Conservation (phyloP, 2,888 invertebrate genomes). For the Drosophila cognata region DNA sequence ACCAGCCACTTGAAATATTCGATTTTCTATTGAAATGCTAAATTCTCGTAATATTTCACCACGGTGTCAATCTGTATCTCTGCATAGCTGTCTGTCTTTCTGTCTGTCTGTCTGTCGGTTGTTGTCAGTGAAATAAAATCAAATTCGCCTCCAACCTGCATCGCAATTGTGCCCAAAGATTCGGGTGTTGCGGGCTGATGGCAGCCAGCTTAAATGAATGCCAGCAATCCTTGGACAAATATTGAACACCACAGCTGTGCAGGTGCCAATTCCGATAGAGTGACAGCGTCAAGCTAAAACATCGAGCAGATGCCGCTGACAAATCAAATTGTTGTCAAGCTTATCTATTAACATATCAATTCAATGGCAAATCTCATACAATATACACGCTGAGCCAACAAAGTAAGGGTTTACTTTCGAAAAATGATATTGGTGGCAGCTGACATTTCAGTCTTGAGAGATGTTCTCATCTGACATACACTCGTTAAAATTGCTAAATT, state of each 20-base stretch:
- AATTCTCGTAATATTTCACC: constrained; percentile 75
- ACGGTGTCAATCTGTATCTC: constrained; percentile 4
- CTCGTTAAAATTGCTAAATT: not conserved
- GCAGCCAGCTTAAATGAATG: constrained; percentile 11
- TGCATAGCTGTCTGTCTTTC: constrained; percentile 8
- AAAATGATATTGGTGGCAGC: not conserved
- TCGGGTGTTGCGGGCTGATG: constrained; percentile 17
- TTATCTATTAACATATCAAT: constrained; percentile 1
- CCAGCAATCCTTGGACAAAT: constrained; percentile 10
- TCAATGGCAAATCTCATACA: not conserved
- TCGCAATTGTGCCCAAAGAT: constrained; percentile 25
- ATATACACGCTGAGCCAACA: not conserved
- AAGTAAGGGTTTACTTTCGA: not conserved
- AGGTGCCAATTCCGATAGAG: constrained; percentile 1
- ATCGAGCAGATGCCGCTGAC: no score
- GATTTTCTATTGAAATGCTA: constrained; percentile 79
- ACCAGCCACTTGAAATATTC: constrained; percentile 78
- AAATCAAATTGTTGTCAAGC: not conserved
- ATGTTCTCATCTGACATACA: not conserved
- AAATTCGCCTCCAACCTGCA: constrained; percentile 39
- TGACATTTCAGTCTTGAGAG: not conserved
- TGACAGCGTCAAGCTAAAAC: not conserved
- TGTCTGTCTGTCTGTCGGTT: constrained; percentile 8
- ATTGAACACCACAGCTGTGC: constrained; percentile 17
- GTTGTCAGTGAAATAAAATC: constrained; percentile 32